phyloP scores from a whole-genome alignment of 1,140 invertebrate genomes.

The Neoseiulus cucumeris region DNA sequence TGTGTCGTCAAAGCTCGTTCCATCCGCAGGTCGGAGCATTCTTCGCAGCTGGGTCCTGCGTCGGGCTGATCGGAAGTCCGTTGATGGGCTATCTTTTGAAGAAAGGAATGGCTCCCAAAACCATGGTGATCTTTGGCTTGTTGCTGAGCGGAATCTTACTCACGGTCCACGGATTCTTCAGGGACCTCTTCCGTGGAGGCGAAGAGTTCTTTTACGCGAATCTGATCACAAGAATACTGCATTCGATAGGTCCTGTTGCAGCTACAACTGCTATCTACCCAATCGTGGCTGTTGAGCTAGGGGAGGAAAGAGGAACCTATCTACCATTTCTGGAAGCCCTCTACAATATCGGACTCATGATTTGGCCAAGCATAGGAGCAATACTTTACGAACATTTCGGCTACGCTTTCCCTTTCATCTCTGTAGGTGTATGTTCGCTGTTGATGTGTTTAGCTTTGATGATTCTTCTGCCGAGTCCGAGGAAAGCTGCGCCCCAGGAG shows the following conservation, averaged over 20 bases:
- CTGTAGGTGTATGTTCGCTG: background rate
- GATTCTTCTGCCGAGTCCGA: background rate
- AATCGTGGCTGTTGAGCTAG: background rate
- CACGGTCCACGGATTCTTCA: background rate
- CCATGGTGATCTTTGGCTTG: background rate
- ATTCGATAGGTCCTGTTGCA: background rate
- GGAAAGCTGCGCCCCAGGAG: background rate
- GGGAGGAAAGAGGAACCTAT: background rate
- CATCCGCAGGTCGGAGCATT: background rate
- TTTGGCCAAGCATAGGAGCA: background rate
- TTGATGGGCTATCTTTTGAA: background rate
- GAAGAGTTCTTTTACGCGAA: background rate
- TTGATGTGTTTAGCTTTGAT: background rate
- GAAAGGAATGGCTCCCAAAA: background rate
- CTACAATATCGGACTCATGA: background rate
- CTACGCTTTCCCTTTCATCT: background rate
- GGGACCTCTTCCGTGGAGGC: background rate
- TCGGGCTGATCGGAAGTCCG: background rate
- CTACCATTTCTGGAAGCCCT: background rate
- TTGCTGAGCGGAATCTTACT: background rate
- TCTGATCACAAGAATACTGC: background rate
- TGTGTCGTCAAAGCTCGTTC: background rate
- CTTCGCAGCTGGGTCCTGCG: background rate
- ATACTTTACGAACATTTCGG: background rate
- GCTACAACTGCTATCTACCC: constrained; percentile 2